A percentile compares a stretch with the other conserved stretches of the same genome.
Conservation (phyloP, 92 coral and sea anemone genomes). For the Plumapathes pennacea region DNA sequence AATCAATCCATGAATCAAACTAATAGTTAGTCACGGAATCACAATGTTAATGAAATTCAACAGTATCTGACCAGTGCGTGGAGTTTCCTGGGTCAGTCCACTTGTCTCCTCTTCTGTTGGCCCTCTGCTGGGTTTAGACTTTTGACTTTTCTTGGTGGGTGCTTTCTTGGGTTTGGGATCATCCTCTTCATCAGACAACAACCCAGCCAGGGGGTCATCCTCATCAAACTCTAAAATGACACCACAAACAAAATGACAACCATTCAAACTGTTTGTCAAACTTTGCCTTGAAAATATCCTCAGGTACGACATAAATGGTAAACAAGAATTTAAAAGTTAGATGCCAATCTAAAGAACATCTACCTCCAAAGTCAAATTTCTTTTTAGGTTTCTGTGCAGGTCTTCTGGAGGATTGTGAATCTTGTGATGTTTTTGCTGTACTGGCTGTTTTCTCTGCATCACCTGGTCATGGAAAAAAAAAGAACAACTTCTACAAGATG, state of each 20-base stretch:
- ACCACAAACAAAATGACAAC: background rate
- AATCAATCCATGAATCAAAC: too few relatives aligned
- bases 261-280: background rate
- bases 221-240: slow-evolving; percentile 74
- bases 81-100: too few relatives aligned
- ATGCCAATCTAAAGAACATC: too few relatives aligned
- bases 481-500: background rate
- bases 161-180: slow-evolving; percentile 55
- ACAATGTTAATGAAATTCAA: too few relatives aligned
- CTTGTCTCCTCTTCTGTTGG: too few relatives aligned
- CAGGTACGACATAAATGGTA: too few relatives aligned
- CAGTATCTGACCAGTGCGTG: too few relatives aligned
- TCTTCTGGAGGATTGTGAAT: background rate
- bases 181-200: slow-evolving; percentile 76
- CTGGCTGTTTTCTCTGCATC: background rate
- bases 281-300: too few relatives aligned
- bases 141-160: slow-evolving; percentile 17
- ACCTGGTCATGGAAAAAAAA: background rate
- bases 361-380: slow-evolving; percentile 62
- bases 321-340: too few relatives aligned
- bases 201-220: slow-evolving; percentile 89
- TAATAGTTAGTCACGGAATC: too few relatives aligned
- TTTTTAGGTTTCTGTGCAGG: slow-evolving; percentile 40
- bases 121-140: too few relatives aligned
- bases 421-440: background rate